These are phyloP conservation scores for Poecilus cupreus DNA, from an alignment of 2,888 invertebrate species.

Conservation along the genomic window DNA sequence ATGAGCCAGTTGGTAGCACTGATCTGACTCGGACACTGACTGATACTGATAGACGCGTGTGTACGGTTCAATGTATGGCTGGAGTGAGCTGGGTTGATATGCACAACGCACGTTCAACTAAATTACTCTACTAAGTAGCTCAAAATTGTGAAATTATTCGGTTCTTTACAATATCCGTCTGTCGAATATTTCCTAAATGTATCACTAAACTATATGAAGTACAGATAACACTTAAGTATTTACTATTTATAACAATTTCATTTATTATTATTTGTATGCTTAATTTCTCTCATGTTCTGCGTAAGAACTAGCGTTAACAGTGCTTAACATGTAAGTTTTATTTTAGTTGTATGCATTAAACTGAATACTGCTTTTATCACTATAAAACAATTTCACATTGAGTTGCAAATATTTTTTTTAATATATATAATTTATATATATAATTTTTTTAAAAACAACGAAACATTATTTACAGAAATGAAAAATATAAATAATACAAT, in stretches of 20 bases:
- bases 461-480: conserved; percentile 69
- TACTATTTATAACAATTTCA: conserved; percentile 72
- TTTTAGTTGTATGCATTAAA: conserved; percentile 61
- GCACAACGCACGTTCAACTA: conserved; percentile 57
- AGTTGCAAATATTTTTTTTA: conserved; percentile 63
- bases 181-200: conserved; percentile 69
- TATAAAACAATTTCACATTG: conserved; percentile 64
- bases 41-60: conserved; percentile 23
- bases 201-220: conserved; percentile 76
- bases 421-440: conserved; percentile 55
- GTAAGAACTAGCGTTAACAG: conserved; percentile 66
- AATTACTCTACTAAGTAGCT: conserved; percentile 51
- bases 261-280: conserved; percentile 65
- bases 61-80: conserved; percentile 24
- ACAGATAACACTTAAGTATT: conserved; percentile 73
- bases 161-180: conserved; percentile 50
- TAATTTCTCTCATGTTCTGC: conserved; percentile 66
- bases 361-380: conserved; percentile 64
- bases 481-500: conserved; percentile 65
- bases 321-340: conserved; percentile 67
- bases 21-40: conserved; percentile 12
- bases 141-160: conserved; percentile 57
- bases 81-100: conserved; percentile 49
- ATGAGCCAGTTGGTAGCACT: background rate
- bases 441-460: conserved; percentile 64